A percentile compares a stretch with the other conserved stretches of the same genome.
These are phyloP conservation scores for Epinotia demarniana DNA, from an alignment of 2,888 invertebrate genomes.

Conservation along the genomic window DNA sequence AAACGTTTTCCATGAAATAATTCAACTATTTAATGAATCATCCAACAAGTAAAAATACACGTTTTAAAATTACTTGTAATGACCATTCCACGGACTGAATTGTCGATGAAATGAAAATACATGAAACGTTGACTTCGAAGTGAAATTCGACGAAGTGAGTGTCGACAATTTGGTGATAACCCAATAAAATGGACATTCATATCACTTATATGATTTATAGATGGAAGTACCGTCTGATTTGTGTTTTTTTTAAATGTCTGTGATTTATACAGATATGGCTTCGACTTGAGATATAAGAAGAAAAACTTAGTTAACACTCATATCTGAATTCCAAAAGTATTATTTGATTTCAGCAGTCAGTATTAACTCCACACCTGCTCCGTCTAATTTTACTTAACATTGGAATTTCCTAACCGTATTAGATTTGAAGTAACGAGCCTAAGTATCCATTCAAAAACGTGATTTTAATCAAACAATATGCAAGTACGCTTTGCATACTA, in stretches of 20 bases:
- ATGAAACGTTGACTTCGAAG: too few species aligned
- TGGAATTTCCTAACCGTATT: slow-evolving; percentile 8
- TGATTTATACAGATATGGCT: slow-evolving; percentile 6
- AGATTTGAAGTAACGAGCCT: slow-evolving; percentile 44
- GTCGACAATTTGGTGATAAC: too few species aligned
- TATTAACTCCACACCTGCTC: background rate
- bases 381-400: background rate
- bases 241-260: background rate
- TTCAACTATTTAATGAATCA: too few species aligned
- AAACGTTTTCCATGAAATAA: too few species aligned
- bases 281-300: slow-evolving; percentile 9
- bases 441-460: slow-evolving; percentile 38
- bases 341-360: background rate
- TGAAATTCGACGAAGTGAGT: too few species aligned
- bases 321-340: background rate
- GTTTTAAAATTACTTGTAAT: too few species aligned
- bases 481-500: slow-evolving; percentile 53
- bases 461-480: slow-evolving; percentile 38
- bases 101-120: too few species aligned
- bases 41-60: too few species aligned
- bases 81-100: too few species aligned
- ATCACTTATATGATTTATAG: background rate
- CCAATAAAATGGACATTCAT: slow-evolving; percentile 16
- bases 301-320: background rate
- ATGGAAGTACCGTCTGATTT: background rate